phyloP scores from a whole-genome alignment of 2,113 vertebrate genomes.

The Eurystomus gularis region DNA sequence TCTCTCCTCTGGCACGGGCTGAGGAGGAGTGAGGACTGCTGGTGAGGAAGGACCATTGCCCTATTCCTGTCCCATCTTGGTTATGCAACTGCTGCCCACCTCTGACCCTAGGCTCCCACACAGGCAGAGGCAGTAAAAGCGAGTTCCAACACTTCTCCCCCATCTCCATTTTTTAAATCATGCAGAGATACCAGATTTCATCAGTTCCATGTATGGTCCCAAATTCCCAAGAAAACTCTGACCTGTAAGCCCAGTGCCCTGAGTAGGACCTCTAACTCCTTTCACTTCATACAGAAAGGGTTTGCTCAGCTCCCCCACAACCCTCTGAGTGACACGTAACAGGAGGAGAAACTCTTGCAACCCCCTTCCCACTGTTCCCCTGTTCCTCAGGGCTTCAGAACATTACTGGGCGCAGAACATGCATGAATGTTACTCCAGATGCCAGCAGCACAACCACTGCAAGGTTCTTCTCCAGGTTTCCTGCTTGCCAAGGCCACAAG shows the following conservation, averaged over 20 bases:
- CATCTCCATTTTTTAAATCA: neutral
- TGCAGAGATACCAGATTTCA: neutral
- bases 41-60: neutral
- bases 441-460: neutral
- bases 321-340: rapidly evolving
- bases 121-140: neutral
- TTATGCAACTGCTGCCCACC: neutral
- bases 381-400: neutral
- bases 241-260: neutral
- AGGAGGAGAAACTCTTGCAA: neutral
- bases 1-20: neutral
- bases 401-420: neutral
- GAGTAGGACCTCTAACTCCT: neutral
- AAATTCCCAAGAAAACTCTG: neutral
- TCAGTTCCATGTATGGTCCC: neutral
- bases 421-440: rapidly evolving
- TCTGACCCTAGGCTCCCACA: rapidly evolving
- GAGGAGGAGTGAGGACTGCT: neutral
- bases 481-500: neutral
- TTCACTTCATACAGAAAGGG: neutral
- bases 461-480: neutral
- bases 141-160: neutral
- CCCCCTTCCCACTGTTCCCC: neutral
- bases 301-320: neutral
- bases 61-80: neutral